phyloP scores from a whole-genome alignment of 2,797 vertebrate genomes.

The Odontamblyopus rebecca region DNA sequence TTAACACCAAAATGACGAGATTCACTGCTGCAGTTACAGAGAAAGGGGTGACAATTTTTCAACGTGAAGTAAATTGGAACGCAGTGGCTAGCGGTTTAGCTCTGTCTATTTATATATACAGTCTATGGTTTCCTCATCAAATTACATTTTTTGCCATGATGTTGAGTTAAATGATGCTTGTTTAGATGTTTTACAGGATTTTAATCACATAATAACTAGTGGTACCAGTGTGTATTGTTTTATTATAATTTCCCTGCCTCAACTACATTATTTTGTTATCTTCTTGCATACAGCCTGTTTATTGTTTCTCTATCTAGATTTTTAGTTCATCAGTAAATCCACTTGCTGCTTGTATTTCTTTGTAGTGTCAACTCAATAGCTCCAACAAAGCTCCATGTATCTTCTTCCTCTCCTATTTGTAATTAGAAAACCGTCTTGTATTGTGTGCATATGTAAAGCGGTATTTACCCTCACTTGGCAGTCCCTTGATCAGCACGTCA shows the following conservation, averaged over 20 bases:
- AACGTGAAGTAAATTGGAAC: too few species aligned
- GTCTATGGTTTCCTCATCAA: too few species aligned
- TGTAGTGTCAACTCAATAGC: constrained; percentile 39
- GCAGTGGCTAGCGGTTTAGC: too few species aligned
- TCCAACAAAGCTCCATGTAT: constrained; percentile 31
- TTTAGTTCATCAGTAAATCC: constrained; percentile 9
- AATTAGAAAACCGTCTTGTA: constrained; percentile 46
- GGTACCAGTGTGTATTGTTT: too few species aligned
- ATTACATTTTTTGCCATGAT: too few species aligned
- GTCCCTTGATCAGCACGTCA: constrained; percentile 46
- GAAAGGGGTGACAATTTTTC: too few species aligned
- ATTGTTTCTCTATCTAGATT: neutral
- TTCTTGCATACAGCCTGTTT: neutral
- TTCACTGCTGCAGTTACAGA: too few species aligned
- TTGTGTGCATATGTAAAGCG: constrained; percentile 68
- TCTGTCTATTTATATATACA: too few species aligned
- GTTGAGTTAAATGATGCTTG: too few species aligned
- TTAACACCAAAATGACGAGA: too few species aligned
- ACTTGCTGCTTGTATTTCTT: constrained; percentile 36
- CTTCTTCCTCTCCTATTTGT: constrained; percentile 32
- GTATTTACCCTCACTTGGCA: constrained; percentile 54
- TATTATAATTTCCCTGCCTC: neutral
- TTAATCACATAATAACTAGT: too few species aligned
- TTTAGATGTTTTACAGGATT: too few species aligned
- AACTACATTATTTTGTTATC: neutral